Percentiles rank a stretch among this genome's conserved stretches.
Evolutionary conservation across 2,797 vertebrate genomes (phyloP).

Genomic region (Oreonectes daqikongensis): DNA sequence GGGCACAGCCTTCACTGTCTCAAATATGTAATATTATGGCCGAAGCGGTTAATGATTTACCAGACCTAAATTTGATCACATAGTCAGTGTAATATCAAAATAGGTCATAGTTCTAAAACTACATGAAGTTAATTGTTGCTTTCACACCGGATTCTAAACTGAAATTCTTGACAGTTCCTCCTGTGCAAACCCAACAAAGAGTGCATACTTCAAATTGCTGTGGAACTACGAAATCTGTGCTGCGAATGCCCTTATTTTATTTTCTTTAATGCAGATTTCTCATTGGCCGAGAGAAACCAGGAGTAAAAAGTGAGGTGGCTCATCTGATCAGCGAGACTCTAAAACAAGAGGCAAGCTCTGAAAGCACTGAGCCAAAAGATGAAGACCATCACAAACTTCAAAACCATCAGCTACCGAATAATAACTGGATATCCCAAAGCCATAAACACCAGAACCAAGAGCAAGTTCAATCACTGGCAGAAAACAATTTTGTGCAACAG

Average conservation of each 20-base stretch:
- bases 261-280: slow-evolving; percentile 84
- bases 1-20: too few species aligned
- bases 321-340: slow-evolving; percentile 90
- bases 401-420: too few species aligned
- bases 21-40: too few species aligned
- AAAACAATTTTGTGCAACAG: slow-evolving; percentile 62
- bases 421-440: slow-evolving; percentile 8
- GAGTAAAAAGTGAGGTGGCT: slow-evolving; percentile 89
- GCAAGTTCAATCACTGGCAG: slow-evolving; percentile 50
- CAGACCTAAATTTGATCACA: slow-evolving; percentile 18
- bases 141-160: too few species aligned
- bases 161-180: too few species aligned
- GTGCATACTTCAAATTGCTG: too few species aligned
- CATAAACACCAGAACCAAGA: slow-evolving; percentile 65
- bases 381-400: background rate
- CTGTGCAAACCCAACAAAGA: too few species aligned
- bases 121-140: too few species aligned
- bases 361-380: slow-evolving; percentile 19
- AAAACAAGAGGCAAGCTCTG: slow-evolving; percentile 79
- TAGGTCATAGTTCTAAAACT: slow-evolving; percentile 11
- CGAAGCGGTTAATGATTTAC: slow-evolving; percentile 48
- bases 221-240: too few species aligned
- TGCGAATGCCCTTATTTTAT: too few species aligned
- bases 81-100: slow-evolving; percentile 4
- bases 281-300: slow-evolving; percentile 90